Percentiles rank a stretch among this genome's conserved stretches.
Conservation (phyloP, 1,140 invertebrate genomes). For the Drosophila bocki region DNA sequence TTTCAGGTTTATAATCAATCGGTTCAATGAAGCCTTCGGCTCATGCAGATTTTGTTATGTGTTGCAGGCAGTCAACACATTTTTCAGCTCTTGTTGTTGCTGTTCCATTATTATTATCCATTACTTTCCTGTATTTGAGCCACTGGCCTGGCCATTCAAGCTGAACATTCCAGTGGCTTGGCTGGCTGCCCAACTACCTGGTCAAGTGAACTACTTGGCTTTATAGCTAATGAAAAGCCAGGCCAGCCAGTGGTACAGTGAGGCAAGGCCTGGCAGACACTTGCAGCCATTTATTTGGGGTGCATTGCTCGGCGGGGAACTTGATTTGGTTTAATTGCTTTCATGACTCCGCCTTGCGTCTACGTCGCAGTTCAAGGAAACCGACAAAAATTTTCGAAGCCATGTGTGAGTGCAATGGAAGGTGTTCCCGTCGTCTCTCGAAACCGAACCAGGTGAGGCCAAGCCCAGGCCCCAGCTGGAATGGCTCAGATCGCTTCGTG, state of each 20-base stretch:
- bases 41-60: slow-evolving; percentile 65
- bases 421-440: slow-evolving; percentile 37
- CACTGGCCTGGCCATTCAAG: slow-evolving; percentile 59
- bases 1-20: slow-evolving; percentile 36
- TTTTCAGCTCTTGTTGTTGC: slow-evolving; percentile 25
- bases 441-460: slow-evolving; percentile 27
- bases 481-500: slow-evolving; percentile 12
- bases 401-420: slow-evolving; percentile 22
- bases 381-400: slow-evolving; percentile 32
- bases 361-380: slow-evolving; percentile 70
- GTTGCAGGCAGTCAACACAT: slow-evolving; percentile 47
- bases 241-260: slow-evolving; percentile 13
- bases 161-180: slow-evolving; percentile 74
- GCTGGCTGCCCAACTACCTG: slow-evolving; percentile 77
- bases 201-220: slow-evolving; percentile 80
- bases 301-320: slow-evolving; percentile 60
- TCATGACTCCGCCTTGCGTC: slow-evolving; percentile 54
- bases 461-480: slow-evolving; percentile 38
- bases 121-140: slow-evolving; percentile 51
- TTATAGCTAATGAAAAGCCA: slow-evolving; percentile 40
- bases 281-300: slow-evolving; percentile 50
- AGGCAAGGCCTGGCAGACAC: slow-evolving; percentile 42
- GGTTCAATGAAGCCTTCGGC: slow-evolving; percentile 40
- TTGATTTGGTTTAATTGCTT: slow-evolving; percentile 80
- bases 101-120: slow-evolving; percentile 42